phyloP scores from a whole-genome alignment of 2,797 vertebrate genomes.

The Nothura maculosa region DNA sequence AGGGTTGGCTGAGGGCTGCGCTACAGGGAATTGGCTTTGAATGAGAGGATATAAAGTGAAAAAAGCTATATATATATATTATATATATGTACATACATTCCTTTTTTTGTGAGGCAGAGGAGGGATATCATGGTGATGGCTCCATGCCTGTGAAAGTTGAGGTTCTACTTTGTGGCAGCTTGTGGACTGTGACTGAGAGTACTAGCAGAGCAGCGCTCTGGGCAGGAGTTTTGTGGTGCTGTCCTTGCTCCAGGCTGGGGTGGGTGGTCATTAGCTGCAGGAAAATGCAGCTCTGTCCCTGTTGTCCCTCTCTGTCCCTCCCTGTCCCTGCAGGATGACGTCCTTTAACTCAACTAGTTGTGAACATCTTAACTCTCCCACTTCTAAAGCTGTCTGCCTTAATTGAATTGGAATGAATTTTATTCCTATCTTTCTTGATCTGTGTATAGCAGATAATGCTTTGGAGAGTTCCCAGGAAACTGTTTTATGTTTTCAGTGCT shows the following conservation, averaged over 20 bases:
- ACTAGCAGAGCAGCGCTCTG: accelerated
- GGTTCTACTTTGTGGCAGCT: background rate
- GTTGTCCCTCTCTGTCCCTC: too few relatives aligned
- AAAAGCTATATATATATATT: background rate
- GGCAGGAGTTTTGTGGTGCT: accelerated
- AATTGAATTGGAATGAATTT: background rate
- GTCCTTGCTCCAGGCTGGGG: background rate
- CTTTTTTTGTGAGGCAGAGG: background rate
- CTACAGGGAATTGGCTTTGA: background rate
- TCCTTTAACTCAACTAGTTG: background rate
- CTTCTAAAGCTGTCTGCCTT: background rate
- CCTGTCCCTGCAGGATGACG: background rate
- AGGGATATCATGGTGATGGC: background rate
- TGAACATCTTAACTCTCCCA: background rate
- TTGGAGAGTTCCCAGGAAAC: background rate
- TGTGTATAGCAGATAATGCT: background rate
- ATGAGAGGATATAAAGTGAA: background rate
- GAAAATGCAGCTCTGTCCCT: background rate
- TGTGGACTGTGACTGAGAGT: background rate
- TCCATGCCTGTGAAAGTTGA: background rate
- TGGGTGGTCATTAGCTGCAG: background rate
- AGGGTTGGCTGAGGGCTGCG: background rate
- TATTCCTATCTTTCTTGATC: background rate
- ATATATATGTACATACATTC: background rate
- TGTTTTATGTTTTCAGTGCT: background rate